These are phyloP conservation scores for Drosophila fuyamai DNA, from an alignment of 1,140 invertebrate genomes.

Conservation along the genomic window DNA sequence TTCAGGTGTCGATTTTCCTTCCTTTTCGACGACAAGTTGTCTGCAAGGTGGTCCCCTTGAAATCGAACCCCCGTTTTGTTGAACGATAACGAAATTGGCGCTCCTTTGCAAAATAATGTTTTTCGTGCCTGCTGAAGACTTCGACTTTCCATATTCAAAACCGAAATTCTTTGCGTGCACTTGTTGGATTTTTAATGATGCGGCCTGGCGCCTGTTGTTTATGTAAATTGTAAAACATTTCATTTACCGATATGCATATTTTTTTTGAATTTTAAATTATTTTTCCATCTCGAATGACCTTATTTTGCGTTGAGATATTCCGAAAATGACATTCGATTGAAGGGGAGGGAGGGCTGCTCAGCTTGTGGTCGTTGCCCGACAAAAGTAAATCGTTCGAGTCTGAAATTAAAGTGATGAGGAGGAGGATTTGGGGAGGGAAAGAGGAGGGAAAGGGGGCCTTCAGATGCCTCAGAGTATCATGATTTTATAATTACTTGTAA, in stretches of 20 bases:
- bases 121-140: slow-evolving; percentile 6
- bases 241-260: slow-evolving; percentile 55
- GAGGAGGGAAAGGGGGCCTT: background rate
- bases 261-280: slow-evolving; percentile 55
- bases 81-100: background rate
- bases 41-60: slow-evolving; percentile 36
- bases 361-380: slow-evolving; percentile 66
- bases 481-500: slow-evolving; percentile 33
- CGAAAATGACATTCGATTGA: slow-evolving; percentile 41
- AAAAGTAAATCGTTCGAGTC: slow-evolving; percentile 55
- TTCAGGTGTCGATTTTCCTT: slow-evolving; percentile 58
- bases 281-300: slow-evolving; percentile 53
- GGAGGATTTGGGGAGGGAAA: background rate
- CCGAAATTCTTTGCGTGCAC: slow-evolving; percentile 32
- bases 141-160: slow-evolving; percentile 26
- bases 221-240: slow-evolving; percentile 55
- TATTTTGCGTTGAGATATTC: slow-evolving; percentile 53
- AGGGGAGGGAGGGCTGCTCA: slow-evolving; percentile 22
- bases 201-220: slow-evolving; percentile 54
- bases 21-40: slow-evolving; percentile 60
- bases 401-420: slow-evolving; percentile 27
- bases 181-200: slow-evolving; percentile 51
- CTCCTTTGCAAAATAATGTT: background rate
- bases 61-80: slow-evolving; percentile 11
- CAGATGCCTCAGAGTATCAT: slow-evolving; percentile 1